Base-by-base conservation (phyloP, 2,797 vertebrate species). In the Champsocephalus gunnari region DNA sequence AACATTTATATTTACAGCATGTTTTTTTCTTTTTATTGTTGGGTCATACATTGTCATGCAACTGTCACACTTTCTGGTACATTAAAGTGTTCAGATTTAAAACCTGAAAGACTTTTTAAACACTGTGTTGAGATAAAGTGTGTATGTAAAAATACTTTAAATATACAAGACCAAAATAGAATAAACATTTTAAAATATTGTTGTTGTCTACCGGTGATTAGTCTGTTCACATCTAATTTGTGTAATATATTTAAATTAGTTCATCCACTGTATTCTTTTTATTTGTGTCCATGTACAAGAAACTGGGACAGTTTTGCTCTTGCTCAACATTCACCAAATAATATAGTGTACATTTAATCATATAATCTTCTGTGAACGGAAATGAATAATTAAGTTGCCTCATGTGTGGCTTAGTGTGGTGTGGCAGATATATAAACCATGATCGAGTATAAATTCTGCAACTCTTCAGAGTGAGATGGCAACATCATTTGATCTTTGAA, bases 171-270 rank as follows among this genome's bases (percentile, higher is more conserved):
- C 63, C 63, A 83, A 80, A 88, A 88, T 67, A 82, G 80, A 94
- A 92, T 93, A 94, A 93, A 94, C 79, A 62, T 83, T 93, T 90
- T 81, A 89, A 88, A 80, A 71, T 32, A 66, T 68, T 44, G 75
- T 73, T 53, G 58, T 73, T 53, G 58, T 79, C 56, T 71, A 21
- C 45, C 58, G 9, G 16, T 85, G n/a, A 69, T 82, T 72, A 65
- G n/a, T 58, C 11, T 68, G 10, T 56, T 55, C 1, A 50, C 14
- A 65, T 60, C 17, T 65, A 50, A 50, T 58, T 47, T 45, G 64
- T 66, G 9, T 17, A 44, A 74, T 45, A 44, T 44, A 55, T 64
- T 59, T 24, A 21, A 66, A 73, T 60, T 11, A 67, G 13, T 79
- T 24, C 12, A 41, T 58, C 0, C 3, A 5, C 44, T 50, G 11